Evolutionary conservation across 2,888 invertebrate genomes (phyloP), one percentile per base, ranked within the genome.

Genomic region (Idaea straminata): DNA sequence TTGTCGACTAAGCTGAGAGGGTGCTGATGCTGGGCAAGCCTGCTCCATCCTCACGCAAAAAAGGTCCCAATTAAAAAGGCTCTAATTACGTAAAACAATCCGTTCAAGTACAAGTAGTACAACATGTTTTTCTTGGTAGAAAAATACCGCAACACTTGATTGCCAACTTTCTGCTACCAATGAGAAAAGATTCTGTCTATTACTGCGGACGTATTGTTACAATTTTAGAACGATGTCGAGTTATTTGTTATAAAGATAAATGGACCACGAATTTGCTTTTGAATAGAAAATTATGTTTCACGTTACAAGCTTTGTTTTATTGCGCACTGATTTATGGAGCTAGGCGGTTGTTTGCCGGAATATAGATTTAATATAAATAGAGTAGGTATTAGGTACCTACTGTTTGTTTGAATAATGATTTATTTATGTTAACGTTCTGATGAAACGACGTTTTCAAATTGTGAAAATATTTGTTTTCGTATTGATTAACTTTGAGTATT

Each of bases 241-340:
- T 67, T 70, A 68, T 69, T 67, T 64, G 66, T 68, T 59, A 65
- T 69, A 62, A 62, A 68, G 70, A 73, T 72, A 68, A 73, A 73
- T 70, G 63, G 64, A 63, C 66, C 68, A 67, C 62, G 66, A 63
- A 73, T 73, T 69, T 69, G 63, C 60, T 64, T 67, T 69, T 66
- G 64, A 67, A 70, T 69, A 57, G 65, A 65, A n/a, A 67, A 67
- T 70, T 71, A 64, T 58, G 61, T 66, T 64, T 61, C 63, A 64
- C 63, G 68, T 66, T 61, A 66, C 64, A 64, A 57, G 35, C 64
- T 60, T 66, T 67, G 64, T 70, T 63, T 62, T 61, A 61, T 63
- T 15, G 47, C 60, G 15, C 62, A 63, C 59, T 71, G 69, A 72
- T 72, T 72, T 72, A 68, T 69, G 67, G 47, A 47, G 47, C 47